These are phyloP conservation scores for Ciona savignyi DNA, from an alignment of 23 tunicate species.

Conservation along the genomic window DNA sequence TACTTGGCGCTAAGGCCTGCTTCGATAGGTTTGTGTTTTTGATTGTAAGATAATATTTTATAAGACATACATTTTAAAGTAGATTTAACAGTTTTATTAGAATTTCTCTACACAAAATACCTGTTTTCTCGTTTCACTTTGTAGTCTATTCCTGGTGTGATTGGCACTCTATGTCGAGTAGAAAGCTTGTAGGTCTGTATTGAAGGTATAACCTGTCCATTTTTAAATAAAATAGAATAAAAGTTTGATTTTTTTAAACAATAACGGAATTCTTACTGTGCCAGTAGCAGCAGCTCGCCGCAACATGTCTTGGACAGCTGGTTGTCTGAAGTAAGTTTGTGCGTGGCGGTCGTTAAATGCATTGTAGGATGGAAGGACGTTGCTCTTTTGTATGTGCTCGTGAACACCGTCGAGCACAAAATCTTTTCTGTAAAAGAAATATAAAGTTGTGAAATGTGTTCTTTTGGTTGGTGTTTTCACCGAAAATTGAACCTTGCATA, in stretches of 20 bases:
- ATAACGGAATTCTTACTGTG: slow-evolving; percentile 16
- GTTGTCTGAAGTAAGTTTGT: slow-evolving; percentile 56
- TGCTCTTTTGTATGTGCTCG: slow-evolving; percentile 34
- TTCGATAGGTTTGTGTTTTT: too few relatives aligned
- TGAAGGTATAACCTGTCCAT: neutral
- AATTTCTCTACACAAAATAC: neutral
- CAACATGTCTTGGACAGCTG: slow-evolving; percentile 67
- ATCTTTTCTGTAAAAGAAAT: slow-evolving; percentile 4
- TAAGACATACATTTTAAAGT: too few relatives aligned
- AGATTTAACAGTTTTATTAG: too few relatives aligned
- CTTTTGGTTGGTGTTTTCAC: neutral
- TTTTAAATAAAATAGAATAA: slow-evolving; percentile 3
- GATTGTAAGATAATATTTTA: too few relatives aligned
- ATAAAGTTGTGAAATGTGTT: neutral
- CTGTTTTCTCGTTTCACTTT: slow-evolving; percentile 8
- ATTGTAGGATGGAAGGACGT: slow-evolving; percentile 68
- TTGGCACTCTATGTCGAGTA: slow-evolving; percentile 29
- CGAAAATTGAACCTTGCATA: too few relatives aligned
- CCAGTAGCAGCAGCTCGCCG: slow-evolving; percentile 22
- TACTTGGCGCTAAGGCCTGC: too few relatives aligned
- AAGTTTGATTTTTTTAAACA: neutral
- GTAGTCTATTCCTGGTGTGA: slow-evolving; percentile 17
- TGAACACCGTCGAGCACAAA: slow-evolving; percentile 69
- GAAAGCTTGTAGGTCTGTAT: slow-evolving; percentile 16
- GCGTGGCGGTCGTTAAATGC: slow-evolving; percentile 66